Evolutionary conservation across 2,113 vertebrate genomes (phyloP), one percentile per base, ranked within the genome.

Genomic region (Cephalopholis sonnerati): DNA sequence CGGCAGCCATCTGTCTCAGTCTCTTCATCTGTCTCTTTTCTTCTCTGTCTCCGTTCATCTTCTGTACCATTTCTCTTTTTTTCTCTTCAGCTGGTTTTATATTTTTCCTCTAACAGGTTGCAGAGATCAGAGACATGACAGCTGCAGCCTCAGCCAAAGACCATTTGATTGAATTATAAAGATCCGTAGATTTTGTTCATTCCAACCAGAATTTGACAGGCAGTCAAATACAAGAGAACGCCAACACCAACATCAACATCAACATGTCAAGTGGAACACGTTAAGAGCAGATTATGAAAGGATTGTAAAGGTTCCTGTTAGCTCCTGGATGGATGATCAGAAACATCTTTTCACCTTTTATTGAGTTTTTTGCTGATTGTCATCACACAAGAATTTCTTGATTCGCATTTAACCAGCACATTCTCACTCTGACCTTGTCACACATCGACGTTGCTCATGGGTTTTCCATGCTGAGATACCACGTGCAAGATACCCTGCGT

Each of bases 181-280:
- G 6, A 70, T 63, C 22, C 68, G 50, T 22, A 63, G 39, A 57
- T 32, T 66, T 32, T 51, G 29, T 54, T 78, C 20, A 59, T 17
- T 0, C 64, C 32, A 71, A 27, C 25, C 51, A 63, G 6, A 79
- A 62, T 8, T 36, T 36, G 32, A 36, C 32, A 36, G 32, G 32
- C 6, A 36, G 32, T 44, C 3, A 44, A 44, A 12, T 44, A 3
- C 25, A 62, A 0, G 24, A 57, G 0, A 36, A 68, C 2, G 22
- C 50, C 55, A 80, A 80, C 57, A 59, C 50, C 46, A 74, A 67
- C 71, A 71, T 7, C 58, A 41, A 12, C 36, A n/a, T n/a, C n/a
- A n/a, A 66, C 11, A 54, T 58, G 27, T 46, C 25, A 57, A 75
- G 27, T 59, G 18, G 25, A 69, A 48, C 24, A 36, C 63, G 61